phyloP scores from a whole-genome alignment of 2,888 invertebrate species.

The Andrena camellia region DNA sequence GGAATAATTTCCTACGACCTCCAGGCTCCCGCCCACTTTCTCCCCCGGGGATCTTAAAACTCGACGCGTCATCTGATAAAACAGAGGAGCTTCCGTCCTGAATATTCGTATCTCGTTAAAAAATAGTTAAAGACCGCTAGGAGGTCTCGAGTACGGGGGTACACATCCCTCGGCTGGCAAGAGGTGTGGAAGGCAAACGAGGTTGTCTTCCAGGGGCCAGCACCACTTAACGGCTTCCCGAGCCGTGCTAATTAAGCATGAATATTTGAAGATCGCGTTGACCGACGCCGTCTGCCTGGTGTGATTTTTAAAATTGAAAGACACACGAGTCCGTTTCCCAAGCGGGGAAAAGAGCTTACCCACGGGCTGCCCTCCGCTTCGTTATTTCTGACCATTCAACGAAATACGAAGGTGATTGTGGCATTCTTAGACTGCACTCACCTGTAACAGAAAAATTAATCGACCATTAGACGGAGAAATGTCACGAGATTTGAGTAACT shows the following conservation, averaged over 20 bases:
- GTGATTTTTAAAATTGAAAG: slow-evolving; percentile 29
- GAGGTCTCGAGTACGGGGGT: neutral
- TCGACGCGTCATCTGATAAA: slow-evolving; percentile 12
- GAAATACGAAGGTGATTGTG: neutral
- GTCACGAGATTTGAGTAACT: no score
- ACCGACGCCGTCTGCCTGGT: neutral
- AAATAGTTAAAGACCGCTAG: slow-evolving; percentile 13
- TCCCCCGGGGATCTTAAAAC: neutral
- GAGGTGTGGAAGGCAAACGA: slow-evolving; percentile 20
- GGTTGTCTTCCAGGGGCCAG: slow-evolving; percentile 5
- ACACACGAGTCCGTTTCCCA: neutral
- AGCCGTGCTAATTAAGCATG: slow-evolving; percentile 43
- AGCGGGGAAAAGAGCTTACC: slow-evolving; percentile 8
- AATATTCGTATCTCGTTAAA: slow-evolving; percentile 13
- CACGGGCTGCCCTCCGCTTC: neutral
- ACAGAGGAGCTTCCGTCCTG: slow-evolving; percentile 5
- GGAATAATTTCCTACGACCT: neutral
- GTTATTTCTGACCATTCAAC: neutral
- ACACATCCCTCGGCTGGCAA: slow-evolving; percentile 3
- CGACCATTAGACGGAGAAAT: slow-evolving; percentile 7
- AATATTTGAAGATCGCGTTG: slow-evolving; percentile 44
- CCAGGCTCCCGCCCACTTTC: neutral
- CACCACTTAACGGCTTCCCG: slow-evolving; percentile 32
- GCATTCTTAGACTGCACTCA: slow-evolving; percentile 27
- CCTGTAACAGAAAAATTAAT: slow-evolving; percentile 36